A percentile compares a stretch with the other conserved stretches of the same genome.
Conservation (phyloP, 64 coral and sea anemone genomes). For the Hydrozoanthus tunicans region DNA sequence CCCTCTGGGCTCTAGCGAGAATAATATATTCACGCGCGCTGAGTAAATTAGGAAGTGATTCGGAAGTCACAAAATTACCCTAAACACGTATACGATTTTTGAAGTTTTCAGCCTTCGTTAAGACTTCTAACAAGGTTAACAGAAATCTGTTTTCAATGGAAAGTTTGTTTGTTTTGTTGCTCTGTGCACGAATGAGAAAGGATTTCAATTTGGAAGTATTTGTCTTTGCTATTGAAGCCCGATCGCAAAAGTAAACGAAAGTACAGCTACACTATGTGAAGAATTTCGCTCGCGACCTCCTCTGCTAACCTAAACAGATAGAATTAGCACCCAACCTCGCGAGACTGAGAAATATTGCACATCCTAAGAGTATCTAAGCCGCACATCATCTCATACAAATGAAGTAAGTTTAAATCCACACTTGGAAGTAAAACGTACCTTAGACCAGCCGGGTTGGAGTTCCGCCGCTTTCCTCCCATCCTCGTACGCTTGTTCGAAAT, state of each 20-base stretch:
- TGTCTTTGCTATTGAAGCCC: slow-evolving; percentile 32
- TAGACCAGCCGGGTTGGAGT: slow-evolving; percentile 86
- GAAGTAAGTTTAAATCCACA: not conserved
- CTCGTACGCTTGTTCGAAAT: slow-evolving; percentile 86
- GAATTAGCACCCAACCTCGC: slow-evolving; percentile 2
- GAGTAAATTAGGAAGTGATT: not conserved
- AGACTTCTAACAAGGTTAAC: slow-evolving; percentile 46
- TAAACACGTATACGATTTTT: not conserved
- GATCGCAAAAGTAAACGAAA: slow-evolving; percentile 48
- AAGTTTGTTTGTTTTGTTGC: slow-evolving; percentile 60
- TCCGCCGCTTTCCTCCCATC: slow-evolving; percentile 80
- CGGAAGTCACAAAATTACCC: slow-evolving; percentile 30
- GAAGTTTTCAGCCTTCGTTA: not conserved
- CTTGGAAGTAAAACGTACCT: slow-evolving; percentile 56
- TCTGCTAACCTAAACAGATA: slow-evolving; percentile 24
- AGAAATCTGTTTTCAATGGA: slow-evolving; percentile 52
- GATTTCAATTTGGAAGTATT: slow-evolving; percentile 8
- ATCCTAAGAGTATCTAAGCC: not conserved
- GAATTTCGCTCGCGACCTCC: slow-evolving; percentile 34
- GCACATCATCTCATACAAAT: not conserved
- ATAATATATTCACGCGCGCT: slow-evolving; percentile 1
- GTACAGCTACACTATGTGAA: slow-evolving; percentile 28
- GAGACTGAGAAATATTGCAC: slow-evolving; percentile 40
- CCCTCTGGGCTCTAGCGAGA: not conserved
- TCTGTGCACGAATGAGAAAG: slow-evolving; percentile 43